These are phyloP conservation scores for Ctenochaetus hawaiiensis DNA, from an alignment of 2,797 vertebrate genomes.

Conservation along the genomic window DNA sequence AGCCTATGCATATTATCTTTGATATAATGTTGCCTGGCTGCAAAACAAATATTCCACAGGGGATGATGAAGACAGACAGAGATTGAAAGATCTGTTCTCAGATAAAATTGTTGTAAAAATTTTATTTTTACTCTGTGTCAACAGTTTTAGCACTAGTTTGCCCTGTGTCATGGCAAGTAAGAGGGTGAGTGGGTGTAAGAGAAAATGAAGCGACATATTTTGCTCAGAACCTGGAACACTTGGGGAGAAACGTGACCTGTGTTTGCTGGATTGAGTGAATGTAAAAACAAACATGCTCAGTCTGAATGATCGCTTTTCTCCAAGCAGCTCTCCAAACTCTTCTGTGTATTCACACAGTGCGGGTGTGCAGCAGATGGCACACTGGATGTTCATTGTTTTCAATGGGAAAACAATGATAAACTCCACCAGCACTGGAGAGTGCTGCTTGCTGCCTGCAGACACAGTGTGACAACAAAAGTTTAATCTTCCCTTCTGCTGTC, in stretches of 20 bases:
- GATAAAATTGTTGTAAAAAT: background rate
- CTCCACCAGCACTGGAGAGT: constrained; percentile 34
- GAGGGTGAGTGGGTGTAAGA: background rate
- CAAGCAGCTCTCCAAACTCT: constrained; percentile 25
- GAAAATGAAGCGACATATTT: constrained; percentile 12
- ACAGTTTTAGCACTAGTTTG: background rate
- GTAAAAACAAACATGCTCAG: background rate
- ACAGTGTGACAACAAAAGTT: constrained; percentile 38
- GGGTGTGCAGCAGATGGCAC: constrained; percentile 53
- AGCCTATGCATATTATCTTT: background rate
- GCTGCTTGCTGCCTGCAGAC: constrained; percentile 43
- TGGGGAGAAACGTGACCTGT: constrained; percentile 10
- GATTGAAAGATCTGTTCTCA: background rate
- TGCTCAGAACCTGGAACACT: constrained; percentile 13
- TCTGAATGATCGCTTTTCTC: constrained; percentile 14
- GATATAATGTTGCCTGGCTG: background rate
- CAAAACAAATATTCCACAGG: background rate
- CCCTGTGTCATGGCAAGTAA: background rate
- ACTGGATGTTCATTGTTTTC: constrained; percentile 51
- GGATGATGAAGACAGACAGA: background rate
- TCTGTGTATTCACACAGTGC: constrained; percentile 15
- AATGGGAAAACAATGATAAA: constrained; percentile 53
- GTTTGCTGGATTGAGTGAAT: background rate
- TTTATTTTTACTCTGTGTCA: background rate
- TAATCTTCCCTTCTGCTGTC: constrained; percentile 47